Base-by-base conservation (phyloP, 2,797 vertebrate genomes). In the Tympanoctomys barrerae region DNA sequence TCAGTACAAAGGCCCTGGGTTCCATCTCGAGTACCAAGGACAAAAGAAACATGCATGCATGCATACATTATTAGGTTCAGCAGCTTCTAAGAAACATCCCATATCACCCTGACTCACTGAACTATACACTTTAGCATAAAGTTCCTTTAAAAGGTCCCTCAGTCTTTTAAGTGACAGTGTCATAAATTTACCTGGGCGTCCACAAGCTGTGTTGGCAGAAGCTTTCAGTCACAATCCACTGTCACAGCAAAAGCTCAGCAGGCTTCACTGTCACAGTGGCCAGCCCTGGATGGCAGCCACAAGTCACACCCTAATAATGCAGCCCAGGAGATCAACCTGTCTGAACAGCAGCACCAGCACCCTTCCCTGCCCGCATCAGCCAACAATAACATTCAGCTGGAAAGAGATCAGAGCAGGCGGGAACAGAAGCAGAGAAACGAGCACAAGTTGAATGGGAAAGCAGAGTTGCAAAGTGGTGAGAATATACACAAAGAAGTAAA, bases 191-290 rank as follows among this genome's bases (percentile, higher is more conserved):
- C 22, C 61, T 80, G 61, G 52, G 73, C 6, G 7, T 62, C 86
- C 49, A 75, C 73, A 90, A 68, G 68, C 86, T 84, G 82, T 59
- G 16, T 1, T 36, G 36, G 26, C 18, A 93, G 26, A 91, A 61
- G 19, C 18, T 87, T 80, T 92, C 26, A 87, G 16, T 42, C n/a
- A 83, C 33, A 90, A 66, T 68, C 86, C 7, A 95, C 90, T 80
- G 11, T 62, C 66, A 24, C 33, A 88, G 71, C 52, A 92, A 62
- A 90, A 70, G 66, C 82, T 87, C 59, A 39, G 78, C 0, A 91
- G 62, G 21, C 42, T 57, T 87, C 78, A 22, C n/a, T 36, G 36
- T 22, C 68, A 39, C 19, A 24, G 70, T 10, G 9, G n/a, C 31
- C 18, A 7, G 66, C n/a, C 66, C n/a, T n/a, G 66, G 33, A 21